Base-by-base conservation (phyloP, 2,888 invertebrate genomes). In the Clepsis dumicolana region DNA sequence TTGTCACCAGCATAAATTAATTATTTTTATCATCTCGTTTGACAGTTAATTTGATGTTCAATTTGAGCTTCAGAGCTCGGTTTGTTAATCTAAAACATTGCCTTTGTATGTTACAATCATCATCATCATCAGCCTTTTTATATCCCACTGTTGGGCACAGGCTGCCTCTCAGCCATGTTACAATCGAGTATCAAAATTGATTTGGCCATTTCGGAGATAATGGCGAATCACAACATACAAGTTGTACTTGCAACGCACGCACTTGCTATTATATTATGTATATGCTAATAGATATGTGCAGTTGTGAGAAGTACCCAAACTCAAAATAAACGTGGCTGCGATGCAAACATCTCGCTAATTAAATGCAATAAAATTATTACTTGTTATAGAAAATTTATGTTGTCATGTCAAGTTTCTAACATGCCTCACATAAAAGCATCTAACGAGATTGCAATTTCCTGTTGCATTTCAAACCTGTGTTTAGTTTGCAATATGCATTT, bases 1-100 rank as follows among this genome's bases (percentile, higher is more conserved):
- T 38, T n/a, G 48, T 48, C 48, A 27, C 65, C 59, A 18, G 18
- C 64, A 35, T 56, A 50, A 60, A 59, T 65, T 60, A 38, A 60
- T 65, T 52, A 56, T 64, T 64, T 57, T 48, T 29, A 18, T 60
- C 44, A 44, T 41, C 54, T 16, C 41, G 27, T 53, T 52, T 52
- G 59, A 29, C 50, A 59, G 25, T 52, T n/a, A 38, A 60, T 41
- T 41, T 3, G 10, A 24, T 18, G 27, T 35, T 57, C 10, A n/a
- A 32, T 25, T 32, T 10, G 18, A 35, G 12, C 14, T 32, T 35
- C 18, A 25, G 12, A 18, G 38, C 16, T 38, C 18, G 8, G 44
- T 32, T 18, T 14, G 10, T 14, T 27, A 16, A 16, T 53, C 41
- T 21, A 21, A 21, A 10, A 21, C 44, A 21, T 12, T 48, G 48